Conservation (phyloP, 1,140 invertebrate species). For the Neodiprion fabricii region DNA sequence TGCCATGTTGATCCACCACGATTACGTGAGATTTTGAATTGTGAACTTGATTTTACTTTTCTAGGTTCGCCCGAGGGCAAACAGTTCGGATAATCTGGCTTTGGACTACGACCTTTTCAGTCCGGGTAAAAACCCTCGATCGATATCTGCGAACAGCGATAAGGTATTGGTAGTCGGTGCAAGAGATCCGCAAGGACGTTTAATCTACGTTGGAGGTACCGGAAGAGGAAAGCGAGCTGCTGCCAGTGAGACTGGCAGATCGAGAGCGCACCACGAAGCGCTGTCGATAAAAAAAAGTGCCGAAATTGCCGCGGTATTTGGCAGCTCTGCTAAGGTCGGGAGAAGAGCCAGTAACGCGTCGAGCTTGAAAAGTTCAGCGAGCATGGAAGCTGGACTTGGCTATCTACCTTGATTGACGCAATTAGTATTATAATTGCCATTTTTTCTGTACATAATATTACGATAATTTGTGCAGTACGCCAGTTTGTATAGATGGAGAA, state of each 20-base stretch:
- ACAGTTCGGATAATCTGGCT: conserved; percentile 70
- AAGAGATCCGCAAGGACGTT: conserved; percentile 62
- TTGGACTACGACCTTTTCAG: conserved; percentile 76
- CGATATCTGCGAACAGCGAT: conserved; percentile 50
- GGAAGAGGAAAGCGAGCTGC: conserved; percentile 49
- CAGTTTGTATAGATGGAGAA: no score
- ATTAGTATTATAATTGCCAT: neutral
- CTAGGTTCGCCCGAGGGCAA: conserved; percentile 42
- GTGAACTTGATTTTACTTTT: neutral
- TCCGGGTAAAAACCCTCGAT: conserved; percentile 54
- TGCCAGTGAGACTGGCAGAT: conserved; percentile 38
- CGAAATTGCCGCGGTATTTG: conserved; percentile 86
- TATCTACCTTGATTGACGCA: conserved; percentile 53
- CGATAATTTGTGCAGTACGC: no score
- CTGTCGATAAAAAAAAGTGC: conserved; percentile 86
- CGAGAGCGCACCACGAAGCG: conserved; percentile 68
- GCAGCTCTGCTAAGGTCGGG: conserved; percentile 39
- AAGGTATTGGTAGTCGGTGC: conserved; percentile 65
- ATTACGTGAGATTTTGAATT: no score
- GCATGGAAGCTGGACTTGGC: conserved; percentile 56
- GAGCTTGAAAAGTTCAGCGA: conserved; percentile 53
- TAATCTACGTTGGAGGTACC: conserved; percentile 64
- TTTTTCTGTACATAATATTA: neutral
- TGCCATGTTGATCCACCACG: no score
- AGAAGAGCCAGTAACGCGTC: conserved; percentile 51